Percentiles rank a stretch among this genome's conserved stretches.
Evolutionary conservation across 2,888 invertebrate species (phyloP).

Genomic region (Sussaba pulchella): DNA sequence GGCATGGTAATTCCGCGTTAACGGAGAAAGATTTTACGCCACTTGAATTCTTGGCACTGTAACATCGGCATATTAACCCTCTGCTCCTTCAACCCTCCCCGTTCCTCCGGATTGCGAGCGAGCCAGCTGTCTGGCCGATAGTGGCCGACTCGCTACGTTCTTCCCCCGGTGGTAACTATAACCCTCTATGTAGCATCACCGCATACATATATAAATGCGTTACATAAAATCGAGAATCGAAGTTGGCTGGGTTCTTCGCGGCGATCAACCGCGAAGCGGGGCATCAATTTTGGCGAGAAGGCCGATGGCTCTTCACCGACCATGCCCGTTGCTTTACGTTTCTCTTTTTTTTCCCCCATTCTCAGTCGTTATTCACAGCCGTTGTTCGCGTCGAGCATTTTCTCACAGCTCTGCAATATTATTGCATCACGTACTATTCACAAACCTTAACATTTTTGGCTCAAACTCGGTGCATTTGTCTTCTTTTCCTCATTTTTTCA

Average conservation of each 20-base stretch:
- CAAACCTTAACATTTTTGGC: neutral
- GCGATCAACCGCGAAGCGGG: slow-evolving; percentile 36
- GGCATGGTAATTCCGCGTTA: slow-evolving; percentile 64
- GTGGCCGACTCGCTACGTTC: slow-evolving; percentile 52
- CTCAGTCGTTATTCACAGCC: slow-evolving; percentile 1
- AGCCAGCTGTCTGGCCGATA: slow-evolving; percentile 60
- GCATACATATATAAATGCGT: slow-evolving; percentile 31
- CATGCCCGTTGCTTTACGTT: slow-evolving; percentile 13
- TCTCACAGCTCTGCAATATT: slow-evolving; percentile 9
- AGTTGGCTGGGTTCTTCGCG: slow-evolving; percentile 63
- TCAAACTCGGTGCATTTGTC: no score
- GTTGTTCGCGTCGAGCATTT: neutral
- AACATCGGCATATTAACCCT: slow-evolving; percentile 61
- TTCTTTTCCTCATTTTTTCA: no score
- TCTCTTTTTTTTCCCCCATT: neutral
- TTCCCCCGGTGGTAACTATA: slow-evolving; percentile 33
- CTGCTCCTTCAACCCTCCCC: slow-evolving; percentile 4
- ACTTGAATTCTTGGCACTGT: slow-evolving; percentile 70
- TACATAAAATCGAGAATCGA: slow-evolving; percentile 63
- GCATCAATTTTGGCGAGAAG: slow-evolving; percentile 55
- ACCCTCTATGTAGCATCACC: slow-evolving; percentile 5
- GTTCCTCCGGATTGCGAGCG: slow-evolving; percentile 50
- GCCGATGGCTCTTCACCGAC: neutral
- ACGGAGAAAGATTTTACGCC: slow-evolving; percentile 71
- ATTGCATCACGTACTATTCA: neutral